Evolutionary conservation across 2,113 vertebrate genomes (phyloP), one percentile per base, ranked within the genome.

Genomic region (Lasiurus cinereus): DNA sequence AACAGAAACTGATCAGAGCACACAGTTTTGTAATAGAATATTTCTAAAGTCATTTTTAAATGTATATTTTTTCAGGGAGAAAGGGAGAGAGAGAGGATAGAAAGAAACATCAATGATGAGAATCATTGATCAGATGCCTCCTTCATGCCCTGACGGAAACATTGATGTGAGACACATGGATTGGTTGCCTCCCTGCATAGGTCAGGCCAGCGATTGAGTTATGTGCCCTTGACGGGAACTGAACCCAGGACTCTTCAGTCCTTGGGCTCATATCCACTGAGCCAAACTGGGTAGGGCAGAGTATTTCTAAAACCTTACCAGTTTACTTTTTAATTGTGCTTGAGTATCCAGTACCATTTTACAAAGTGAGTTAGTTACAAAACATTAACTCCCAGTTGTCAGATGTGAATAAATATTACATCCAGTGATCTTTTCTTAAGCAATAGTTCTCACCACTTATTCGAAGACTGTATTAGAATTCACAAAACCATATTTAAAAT

Each of bases 401-500:
- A 95, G 67, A 92, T 88, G 69, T 79, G 72, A 95, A 74, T 79
- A 87, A 79, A 84, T 48, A 15, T 12, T 74, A 66, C 52, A 67
- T 8, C 43, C 7, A 85, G 39, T 89, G 77, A 91, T 76, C 50
- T 96, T 94, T 94, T 74, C 82, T 94, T 82, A 91, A 94, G 73
- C 54, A 85, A 48, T 56, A 69, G 82, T 59, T 21, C 46, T 46
- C 66, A 88, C 85, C 64, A 80, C 94, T 88, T 79, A 90, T 93
- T 67, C 78, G 96, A 82, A 97, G 83, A 80, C 69, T 95, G 69
- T 79, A 93, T 93, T 89, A 94, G 73, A 91, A 94, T 86, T 86
- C 85, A 85, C 74, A 95, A 73, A 90, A 91, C 50, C 82, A 92
- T 89, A 96, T 92, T 94, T 96, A 95, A 90, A 96, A 48, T 95